Evolutionary conservation across 2,797 vertebrate species (phyloP).

Genomic region (Lepus townsendii): DNA sequence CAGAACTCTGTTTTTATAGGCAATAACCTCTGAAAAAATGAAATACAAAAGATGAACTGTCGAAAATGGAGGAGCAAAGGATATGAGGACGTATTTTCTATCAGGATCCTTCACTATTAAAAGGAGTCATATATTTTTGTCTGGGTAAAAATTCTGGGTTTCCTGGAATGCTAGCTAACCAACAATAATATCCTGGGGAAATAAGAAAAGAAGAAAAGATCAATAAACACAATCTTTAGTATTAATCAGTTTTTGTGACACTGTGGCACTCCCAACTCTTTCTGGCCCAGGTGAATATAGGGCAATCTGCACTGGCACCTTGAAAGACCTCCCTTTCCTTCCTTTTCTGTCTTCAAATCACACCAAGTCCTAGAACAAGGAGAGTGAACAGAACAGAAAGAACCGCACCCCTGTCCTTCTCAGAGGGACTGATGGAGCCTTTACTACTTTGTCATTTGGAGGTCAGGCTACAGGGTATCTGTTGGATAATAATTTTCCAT

Average conservation of each 20-base stretch:
- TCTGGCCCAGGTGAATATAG: background rate
- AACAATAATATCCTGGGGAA: background rate
- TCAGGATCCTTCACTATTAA: background rate
- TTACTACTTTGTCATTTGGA: background rate
- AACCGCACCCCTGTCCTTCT: background rate
- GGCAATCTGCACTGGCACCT: background rate
- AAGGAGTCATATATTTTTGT: background rate
- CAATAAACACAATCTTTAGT: background rate
- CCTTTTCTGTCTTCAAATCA: conserved; percentile 3
- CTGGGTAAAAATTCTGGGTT: background rate
- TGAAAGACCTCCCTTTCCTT: background rate
- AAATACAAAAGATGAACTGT: background rate
- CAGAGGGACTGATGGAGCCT: background rate
- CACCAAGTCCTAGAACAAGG: background rate
- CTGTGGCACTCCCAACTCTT: background rate
- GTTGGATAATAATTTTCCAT: background rate
- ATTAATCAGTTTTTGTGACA: conserved; percentile 1
- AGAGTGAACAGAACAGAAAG: background rate
- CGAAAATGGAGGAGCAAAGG: background rate
- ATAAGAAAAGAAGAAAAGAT: background rate
- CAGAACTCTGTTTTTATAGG: background rate
- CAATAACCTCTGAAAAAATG: background rate
- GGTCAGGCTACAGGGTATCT: background rate
- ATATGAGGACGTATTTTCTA: background rate
- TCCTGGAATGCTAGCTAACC: background rate